Conservation (phyloP, 2,797 vertebrate genomes). For the Gallinago solitaria region DNA sequence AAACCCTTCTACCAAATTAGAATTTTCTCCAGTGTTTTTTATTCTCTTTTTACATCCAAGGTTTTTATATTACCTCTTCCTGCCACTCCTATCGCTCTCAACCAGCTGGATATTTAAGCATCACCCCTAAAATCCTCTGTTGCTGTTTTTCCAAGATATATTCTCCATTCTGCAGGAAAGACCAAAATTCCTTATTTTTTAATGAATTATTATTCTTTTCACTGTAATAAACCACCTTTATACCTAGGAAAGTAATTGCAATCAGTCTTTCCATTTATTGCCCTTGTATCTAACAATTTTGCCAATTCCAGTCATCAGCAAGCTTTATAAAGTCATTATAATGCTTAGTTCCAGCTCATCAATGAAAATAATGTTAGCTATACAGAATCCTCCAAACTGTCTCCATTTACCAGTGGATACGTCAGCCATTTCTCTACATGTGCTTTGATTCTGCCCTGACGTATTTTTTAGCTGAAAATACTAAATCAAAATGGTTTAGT, state of each 20-base stretch:
- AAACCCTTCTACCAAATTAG: not conserved
- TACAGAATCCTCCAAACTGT: not conserved
- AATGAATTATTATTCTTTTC: not conserved
- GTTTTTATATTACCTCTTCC: not conserved
- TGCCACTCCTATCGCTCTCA: not conserved
- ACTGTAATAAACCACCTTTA: not conserved
- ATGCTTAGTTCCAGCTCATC: not conserved
- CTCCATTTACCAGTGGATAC: not conserved
- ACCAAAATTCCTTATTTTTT: not conserved
- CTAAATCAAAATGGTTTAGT: not conserved
- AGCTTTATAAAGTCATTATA: not conserved
- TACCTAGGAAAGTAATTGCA: not conserved
- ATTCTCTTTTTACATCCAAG: not conserved
- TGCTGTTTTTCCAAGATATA: not conserved
- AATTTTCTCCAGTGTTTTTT: not conserved
- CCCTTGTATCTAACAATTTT: not conserved
- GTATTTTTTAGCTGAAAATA: not conserved
- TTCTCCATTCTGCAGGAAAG: not conserved
- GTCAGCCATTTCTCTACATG: not conserved
- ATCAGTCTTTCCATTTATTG: not conserved
- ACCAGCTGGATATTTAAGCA: not conserved
- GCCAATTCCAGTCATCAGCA: not conserved
- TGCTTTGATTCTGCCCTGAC: not conserved
- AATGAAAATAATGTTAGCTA: not conserved
- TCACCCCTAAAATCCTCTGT: not conserved